These are phyloP conservation scores for Sweltsa coloradensis DNA, from an alignment of 1,140 invertebrate species.

Conservation along the genomic window DNA sequence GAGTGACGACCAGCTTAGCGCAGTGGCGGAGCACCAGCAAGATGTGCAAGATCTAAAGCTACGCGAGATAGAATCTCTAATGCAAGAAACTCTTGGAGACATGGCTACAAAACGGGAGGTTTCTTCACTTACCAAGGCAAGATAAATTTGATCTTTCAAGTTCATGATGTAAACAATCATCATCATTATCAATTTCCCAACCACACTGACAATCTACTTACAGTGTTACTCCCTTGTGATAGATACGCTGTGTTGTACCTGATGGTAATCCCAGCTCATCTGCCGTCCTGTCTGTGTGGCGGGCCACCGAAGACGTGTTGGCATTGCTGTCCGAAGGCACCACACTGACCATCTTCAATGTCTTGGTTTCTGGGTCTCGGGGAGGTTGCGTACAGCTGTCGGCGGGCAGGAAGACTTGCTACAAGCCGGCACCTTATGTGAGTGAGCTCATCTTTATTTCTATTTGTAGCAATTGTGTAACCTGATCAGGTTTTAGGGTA, in stretches of 20 bases:
- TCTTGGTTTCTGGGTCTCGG: conserved; percentile 28
- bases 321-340: conserved; percentile 39
- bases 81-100: conserved; percentile 23
- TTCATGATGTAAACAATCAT: background rate
- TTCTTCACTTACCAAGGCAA: conserved; percentile 1
- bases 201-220: no score
- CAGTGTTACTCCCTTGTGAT: conserved; percentile 36
- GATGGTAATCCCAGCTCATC: conserved; percentile 25
- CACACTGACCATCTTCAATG: conserved; percentile 15
- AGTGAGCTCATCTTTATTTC: no score
- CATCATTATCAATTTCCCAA: background rate
- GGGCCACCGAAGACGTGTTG: conserved; percentile 36
- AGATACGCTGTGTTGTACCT: conserved; percentile 34
- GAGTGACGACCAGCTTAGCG: conserved; percentile 26
- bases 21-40: conserved; percentile 25
- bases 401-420: conserved; percentile 27
- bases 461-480: no score
- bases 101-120: background rate
- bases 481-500: no score
- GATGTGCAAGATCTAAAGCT: conserved; percentile 24
- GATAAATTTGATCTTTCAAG: background rate
- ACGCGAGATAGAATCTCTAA: conserved; percentile 25
- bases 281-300: conserved; percentile 44
- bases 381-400: conserved; percentile 30
- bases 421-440: conserved; percentile 18